Conservation (phyloP, 2,797 vertebrate genomes). For the Lophius americanus region DNA sequence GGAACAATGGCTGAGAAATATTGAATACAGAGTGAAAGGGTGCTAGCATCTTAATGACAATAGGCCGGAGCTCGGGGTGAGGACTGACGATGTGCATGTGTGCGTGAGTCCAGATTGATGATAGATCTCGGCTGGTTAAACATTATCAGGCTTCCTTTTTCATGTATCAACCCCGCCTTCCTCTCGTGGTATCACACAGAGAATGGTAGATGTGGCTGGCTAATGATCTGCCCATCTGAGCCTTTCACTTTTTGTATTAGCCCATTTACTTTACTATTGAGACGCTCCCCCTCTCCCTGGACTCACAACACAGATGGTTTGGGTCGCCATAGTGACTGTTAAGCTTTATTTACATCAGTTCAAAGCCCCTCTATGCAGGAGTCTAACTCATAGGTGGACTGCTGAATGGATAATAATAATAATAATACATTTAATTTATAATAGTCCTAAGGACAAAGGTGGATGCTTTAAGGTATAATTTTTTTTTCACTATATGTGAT, state of each 20-base stretch:
- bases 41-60: slow-evolving; percentile 72
- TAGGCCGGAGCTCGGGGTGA: slow-evolving; percentile 63
- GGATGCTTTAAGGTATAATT: background rate
- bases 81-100: slow-evolving; percentile 58
- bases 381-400: slow-evolving; percentile 5
- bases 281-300: slow-evolving; percentile 52
- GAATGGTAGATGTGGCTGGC: slow-evolving; percentile 69
- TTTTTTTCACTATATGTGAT: slow-evolving; percentile 7
- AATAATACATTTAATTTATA: no score
- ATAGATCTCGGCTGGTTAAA: slow-evolving; percentile 82
- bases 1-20: slow-evolving; percentile 78
- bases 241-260: slow-evolving; percentile 74
- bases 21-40: slow-evolving; percentile 78
- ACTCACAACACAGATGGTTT: slow-evolving; percentile 71
- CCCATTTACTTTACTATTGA: slow-evolving; percentile 69
- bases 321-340: slow-evolving; percentile 61
- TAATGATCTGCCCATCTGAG: slow-evolving; percentile 77
- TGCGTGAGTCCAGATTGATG: slow-evolving; percentile 70
- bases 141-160: slow-evolving; percentile 81
- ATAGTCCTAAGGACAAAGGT: slow-evolving; percentile 10
- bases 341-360: slow-evolving; percentile 46
- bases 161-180: slow-evolving; percentile 53
- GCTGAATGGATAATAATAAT: no score
- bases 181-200: slow-evolving; percentile 56
- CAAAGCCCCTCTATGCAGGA: slow-evolving; percentile 36